phyloP scores from a whole-genome alignment of 2,113 vertebrate genomes.

The Mola mola region DNA sequence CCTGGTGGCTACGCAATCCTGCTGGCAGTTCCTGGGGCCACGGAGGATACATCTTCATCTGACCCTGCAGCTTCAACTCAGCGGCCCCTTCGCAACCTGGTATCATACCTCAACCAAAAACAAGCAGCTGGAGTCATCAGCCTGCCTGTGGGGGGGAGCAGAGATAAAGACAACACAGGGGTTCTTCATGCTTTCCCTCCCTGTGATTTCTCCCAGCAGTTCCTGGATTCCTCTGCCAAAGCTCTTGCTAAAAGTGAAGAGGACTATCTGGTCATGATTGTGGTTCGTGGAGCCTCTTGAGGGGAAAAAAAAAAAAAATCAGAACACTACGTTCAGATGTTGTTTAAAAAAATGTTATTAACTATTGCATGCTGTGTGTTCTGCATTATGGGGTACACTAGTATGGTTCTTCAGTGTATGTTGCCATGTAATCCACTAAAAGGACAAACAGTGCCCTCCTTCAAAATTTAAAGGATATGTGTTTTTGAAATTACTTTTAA shows the following conservation, averaged over 20 bases:
- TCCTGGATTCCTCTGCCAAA: constrained; percentile 98
- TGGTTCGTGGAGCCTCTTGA: constrained; percentile 98
- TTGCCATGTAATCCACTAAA: constrained; percentile 69
- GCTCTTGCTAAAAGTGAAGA: constrained; percentile 98
- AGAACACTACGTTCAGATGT: constrained; percentile 54
- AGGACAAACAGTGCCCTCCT: constrained; percentile 44
- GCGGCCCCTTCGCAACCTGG: constrained; percentile 97
- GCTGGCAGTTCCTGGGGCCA: constrained; percentile 90
- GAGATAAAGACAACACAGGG: constrained; percentile 98
- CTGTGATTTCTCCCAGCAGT: constrained; percentile 99
- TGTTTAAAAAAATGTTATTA: constrained; percentile 75
- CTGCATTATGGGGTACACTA: constrained; percentile 92
- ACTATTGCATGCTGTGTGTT: constrained; percentile 88
- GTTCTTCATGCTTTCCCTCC: constrained; percentile 99
- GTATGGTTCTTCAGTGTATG: constrained; percentile 80
- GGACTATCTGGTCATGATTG: constrained; percentile 99
- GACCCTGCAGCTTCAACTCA: constrained; percentile 91
- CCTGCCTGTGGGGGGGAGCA: constrained; percentile 95
- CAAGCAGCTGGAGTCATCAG: constrained; percentile 99
- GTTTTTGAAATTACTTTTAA: constrained; percentile 46
- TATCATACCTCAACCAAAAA: constrained; percentile 99
- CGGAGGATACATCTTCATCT: constrained; percentile 84
- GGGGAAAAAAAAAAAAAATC: constrained; percentile 47
- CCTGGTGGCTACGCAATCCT: constrained; percentile 94
- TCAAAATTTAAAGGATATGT: constrained; percentile 52